phyloP scores from a whole-genome alignment of 2,797 vertebrate genomes.

The Bradypodion ventrale region DNA sequence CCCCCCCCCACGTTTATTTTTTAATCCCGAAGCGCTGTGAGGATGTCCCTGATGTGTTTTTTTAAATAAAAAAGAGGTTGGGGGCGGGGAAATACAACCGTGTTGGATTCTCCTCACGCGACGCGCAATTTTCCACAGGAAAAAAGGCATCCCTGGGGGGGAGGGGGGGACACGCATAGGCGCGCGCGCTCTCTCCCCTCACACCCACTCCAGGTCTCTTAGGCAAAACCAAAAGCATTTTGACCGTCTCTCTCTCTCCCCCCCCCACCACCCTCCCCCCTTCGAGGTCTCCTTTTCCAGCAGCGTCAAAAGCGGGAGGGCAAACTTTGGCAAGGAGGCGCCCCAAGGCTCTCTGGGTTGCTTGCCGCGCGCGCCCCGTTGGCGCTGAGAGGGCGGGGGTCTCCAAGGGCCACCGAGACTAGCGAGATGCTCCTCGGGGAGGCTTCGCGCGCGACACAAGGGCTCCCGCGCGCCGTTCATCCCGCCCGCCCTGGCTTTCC shows the following conservation, averaged over 20 bases:
- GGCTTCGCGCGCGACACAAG: neutral
- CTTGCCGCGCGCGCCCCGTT: fast-evolving
- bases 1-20: neutral
- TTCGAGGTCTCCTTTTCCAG: no score
- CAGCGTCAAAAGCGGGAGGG: neutral
- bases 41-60: neutral
- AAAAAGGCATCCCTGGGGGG: no score
- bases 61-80: fast-evolving
- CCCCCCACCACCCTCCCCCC: no score
- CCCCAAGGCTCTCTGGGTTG: neutral
- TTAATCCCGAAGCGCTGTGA: neutral
- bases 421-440: neutral
- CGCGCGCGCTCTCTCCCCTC: neutral
- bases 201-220: no score
- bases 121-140: neutral
- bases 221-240: no score
- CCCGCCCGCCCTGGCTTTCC: neutral
- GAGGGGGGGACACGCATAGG: no score
- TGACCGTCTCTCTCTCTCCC: no score
- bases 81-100: neutral
- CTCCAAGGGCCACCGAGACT: neutral
- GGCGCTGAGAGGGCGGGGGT: no score
- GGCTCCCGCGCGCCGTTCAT: no score
- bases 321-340: conserved; percentile 13
- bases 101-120: neutral